phyloP scores from a whole-genome alignment of 2,113 vertebrate genomes.

The Lampris incognitus region DNA sequence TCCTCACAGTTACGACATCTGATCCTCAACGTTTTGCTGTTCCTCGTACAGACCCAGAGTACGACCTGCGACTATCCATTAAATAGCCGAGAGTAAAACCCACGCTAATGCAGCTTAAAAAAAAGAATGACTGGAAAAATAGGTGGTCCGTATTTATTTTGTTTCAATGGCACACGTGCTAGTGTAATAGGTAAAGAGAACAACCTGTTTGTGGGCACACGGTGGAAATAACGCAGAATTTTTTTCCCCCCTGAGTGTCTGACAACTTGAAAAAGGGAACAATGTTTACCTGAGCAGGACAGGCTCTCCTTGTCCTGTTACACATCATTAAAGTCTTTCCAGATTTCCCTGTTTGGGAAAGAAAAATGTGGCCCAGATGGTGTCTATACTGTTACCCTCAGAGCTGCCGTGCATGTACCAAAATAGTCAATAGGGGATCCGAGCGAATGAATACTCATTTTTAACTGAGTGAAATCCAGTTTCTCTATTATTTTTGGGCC shows the following conservation, averaged over 20 bases:
- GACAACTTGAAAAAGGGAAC: slow-evolving; percentile 37
- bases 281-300: slow-evolving; percentile 60
- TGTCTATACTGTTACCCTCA: slow-evolving; percentile 41
- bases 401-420: slow-evolving; percentile 54
- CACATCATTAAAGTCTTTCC: slow-evolving; percentile 54
- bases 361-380: slow-evolving; percentile 36
- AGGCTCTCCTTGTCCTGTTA: slow-evolving; percentile 27
- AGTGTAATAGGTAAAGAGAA: slow-evolving; percentile 41
- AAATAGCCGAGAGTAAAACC: neutral
- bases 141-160: slow-evolving; percentile 43
- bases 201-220: slow-evolving; percentile 32
- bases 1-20: slow-evolving; percentile 22
- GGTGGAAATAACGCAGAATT: slow-evolving; percentile 41
- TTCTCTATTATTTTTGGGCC: slow-evolving; percentile 57
- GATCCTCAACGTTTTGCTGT: slow-evolving; percentile 6
- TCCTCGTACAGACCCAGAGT: slow-evolving; percentile 26
- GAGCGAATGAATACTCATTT: slow-evolving; percentile 33
- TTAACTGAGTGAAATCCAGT: slow-evolving; percentile 45
- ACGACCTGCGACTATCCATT: slow-evolving; percentile 24
- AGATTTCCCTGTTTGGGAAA: slow-evolving; percentile 52
- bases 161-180: slow-evolving; percentile 10
- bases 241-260: slow-evolving; percentile 30
- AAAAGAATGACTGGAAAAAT: slow-evolving; percentile 28
- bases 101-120: slow-evolving; percentile 8
- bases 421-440: slow-evolving; percentile 32